Evolutionary conservation across 2,797 vertebrate genomes (phyloP), one percentile per base, ranked within the genome.

Genomic region (Microchirus variegatus): DNA sequence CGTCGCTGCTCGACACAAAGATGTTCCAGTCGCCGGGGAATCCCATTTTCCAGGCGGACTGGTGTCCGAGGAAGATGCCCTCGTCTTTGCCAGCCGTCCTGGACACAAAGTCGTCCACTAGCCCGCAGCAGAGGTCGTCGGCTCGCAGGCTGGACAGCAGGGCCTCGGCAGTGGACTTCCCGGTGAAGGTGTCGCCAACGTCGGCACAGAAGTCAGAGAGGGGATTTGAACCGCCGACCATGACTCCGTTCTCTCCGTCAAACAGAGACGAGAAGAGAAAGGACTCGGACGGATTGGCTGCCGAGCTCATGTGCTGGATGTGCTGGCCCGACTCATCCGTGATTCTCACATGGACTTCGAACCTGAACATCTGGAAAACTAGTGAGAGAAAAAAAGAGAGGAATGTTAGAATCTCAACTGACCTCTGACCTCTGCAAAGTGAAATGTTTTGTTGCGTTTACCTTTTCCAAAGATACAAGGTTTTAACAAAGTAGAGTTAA

Each of bases 281-380:
- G 45, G 91, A 84, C 0, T 94, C 92, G 0, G 89, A 52, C 0
- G 87, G 65, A 64, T 85, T 91, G 3, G 89, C 19, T 0, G 89
- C 64, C 0, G 84, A 55, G 51, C 63, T 84, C 82, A 93, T 90
- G 78, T 92, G 92, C 70, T 92, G 91, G 77, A 94, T 90, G 82
- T 83, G 91, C 22, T 91, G 90, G 16, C 90, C 91, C 0, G 87
- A 81, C 70, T 94, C 92, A 11, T 94, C 93, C 0, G 92, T 93
- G 75, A 94, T 93, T 59, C 92, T 85, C 48, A 94, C 63, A 13
- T 94, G 93, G 15, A 94, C 90, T 69, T 94, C 94, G 43, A 94
- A 89, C 36, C 93, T 72, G 81, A 94, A 93, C 92, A 94, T 91
- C 89, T 94, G 94, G 71, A 94, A 93, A 83, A 93, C 93, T 94